Base-by-base conservation (phyloP, 2,797 vertebrate species). In the Aselliscus stoliczkanus region DNA sequence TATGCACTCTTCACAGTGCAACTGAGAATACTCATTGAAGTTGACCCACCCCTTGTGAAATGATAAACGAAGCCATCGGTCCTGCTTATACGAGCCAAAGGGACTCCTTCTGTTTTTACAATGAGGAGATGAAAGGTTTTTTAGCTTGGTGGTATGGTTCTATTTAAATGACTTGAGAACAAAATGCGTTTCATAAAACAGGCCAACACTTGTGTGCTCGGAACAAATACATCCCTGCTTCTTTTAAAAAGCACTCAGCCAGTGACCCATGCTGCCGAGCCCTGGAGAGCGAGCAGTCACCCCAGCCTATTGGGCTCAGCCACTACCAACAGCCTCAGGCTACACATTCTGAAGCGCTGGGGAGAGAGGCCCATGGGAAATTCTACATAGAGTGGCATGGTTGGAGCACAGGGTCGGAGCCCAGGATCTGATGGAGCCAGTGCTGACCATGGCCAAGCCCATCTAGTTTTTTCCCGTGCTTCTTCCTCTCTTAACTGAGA, bases 221-320 rank as follows among this genome's bases (percentile, higher is more conserved):
- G 27, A 94, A 52, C 85, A 75, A 91, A 56, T 17, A 37, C 0
- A 44, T 34, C 58, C 20, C 20, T 37, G 67, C 76, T 50, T 37
- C 83, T 88, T 94, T 34, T 31, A 92, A 70, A 86, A 96, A 54
- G 62, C 34, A 25, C 39, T 81, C 47, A 60, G 17, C 37, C 58
- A 81, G 75, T 42, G 75, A 39, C 60, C 42, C 52, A 60, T 1
- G 18, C 39, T 65, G 37, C 37, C 2, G 7, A n/a, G 31, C 50
- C 58, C n/a, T 5, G 25, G 56, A 82, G n/a, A 76, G 39, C 27
- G n/a, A 76, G 39, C 27, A n/a, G 64, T 31, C 58, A 54, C 7
- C n/a, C 77, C 60, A 65, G 42, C 29, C 39, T 27, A 37, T 77
- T 52, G 62, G 39, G 86, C 23, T 92, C 64, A 47, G 18, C 64